phyloP scores from a whole-genome alignment of 1,140 invertebrate genomes.

The Drosophila grimshawi region DNA sequence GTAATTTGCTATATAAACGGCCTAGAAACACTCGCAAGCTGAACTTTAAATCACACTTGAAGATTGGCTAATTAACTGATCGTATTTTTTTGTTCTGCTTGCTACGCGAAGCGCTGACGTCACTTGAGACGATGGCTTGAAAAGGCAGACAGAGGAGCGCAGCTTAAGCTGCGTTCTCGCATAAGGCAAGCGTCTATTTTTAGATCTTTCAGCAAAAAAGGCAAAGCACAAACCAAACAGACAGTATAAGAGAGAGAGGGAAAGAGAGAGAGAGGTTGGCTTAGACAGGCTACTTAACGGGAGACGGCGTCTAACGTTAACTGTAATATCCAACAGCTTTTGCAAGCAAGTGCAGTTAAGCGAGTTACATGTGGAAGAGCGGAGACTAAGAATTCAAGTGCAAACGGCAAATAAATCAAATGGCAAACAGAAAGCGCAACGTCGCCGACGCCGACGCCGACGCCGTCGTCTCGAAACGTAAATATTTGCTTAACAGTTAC shows the following conservation, averaged over 20 bases:
- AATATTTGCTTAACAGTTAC: conserved; percentile 74
- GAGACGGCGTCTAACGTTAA: conserved; percentile 56
- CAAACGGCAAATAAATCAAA: conserved; percentile 80
- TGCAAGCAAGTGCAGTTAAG: conserved; percentile 75
- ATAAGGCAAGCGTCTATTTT: conserved; percentile 54
- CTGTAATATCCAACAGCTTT: conserved; percentile 57
- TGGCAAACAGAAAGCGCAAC: conserved; percentile 68
- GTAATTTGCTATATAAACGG: neutral
- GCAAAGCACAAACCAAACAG: conserved; percentile 6
- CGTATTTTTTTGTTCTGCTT: neutral
- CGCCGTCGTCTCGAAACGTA: conserved; percentile 16
- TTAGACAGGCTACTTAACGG: conserved; percentile 63
- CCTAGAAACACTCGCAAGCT: neutral
- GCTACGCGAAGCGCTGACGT: conserved; percentile 31
- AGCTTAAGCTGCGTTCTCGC: conserved; percentile 31
- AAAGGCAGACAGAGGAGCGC: conserved; percentile 17
- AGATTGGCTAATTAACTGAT: conserved; percentile 33
- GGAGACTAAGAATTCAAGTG: conserved; percentile 72
- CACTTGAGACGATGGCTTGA: conserved; percentile 15
- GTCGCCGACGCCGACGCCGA: conserved; percentile 17
- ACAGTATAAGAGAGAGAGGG: neutral
- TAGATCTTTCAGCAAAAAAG: conserved; percentile 38
- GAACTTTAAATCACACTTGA: conserved; percentile 7
- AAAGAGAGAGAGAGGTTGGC: conserved; percentile 5
- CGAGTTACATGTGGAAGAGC: conserved; percentile 51